Percentiles rank a stretch among this genome's conserved stretches.
Evolutionary conservation across 1,140 invertebrate genomes (phyloP).

Genomic region (Pteromalus puparum): DNA sequence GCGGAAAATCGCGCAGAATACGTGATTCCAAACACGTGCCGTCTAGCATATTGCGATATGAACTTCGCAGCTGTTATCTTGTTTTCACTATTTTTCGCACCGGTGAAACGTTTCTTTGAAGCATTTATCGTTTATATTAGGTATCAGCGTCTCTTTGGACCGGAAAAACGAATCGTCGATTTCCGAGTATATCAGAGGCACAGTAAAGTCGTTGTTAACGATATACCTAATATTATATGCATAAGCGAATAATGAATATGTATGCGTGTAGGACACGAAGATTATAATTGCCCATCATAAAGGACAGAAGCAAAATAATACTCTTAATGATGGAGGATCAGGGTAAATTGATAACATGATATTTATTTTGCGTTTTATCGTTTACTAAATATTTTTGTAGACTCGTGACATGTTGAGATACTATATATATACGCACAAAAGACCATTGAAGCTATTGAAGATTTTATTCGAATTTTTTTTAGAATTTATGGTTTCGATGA

Average conservation of each 20-base stretch:
- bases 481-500: background rate
- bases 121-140: no score
- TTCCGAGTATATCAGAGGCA: background rate
- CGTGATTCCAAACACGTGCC: conserved; percentile 6
- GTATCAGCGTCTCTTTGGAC: no score
- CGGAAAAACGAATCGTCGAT: background rate
- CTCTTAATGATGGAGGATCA: conserved; percentile 22
- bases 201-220: background rate
- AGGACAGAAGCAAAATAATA: background rate
- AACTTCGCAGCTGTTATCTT: background rate
- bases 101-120: background rate
- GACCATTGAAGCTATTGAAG: background rate
- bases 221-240: background rate
- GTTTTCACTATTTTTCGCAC: background rate
- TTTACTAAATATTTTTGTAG: background rate
- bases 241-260: background rate
- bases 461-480: background rate
- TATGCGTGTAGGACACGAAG: background rate
- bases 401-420: background rate
- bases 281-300: background rate
- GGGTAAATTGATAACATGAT: conserved; percentile 24
- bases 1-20: conserved; percentile 9
- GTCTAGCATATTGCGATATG: background rate
- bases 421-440: background rate
- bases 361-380: background rate